phyloP scores from a whole-genome alignment of 2,888 invertebrate species.

The Trichogramma dendrolimi region DNA sequence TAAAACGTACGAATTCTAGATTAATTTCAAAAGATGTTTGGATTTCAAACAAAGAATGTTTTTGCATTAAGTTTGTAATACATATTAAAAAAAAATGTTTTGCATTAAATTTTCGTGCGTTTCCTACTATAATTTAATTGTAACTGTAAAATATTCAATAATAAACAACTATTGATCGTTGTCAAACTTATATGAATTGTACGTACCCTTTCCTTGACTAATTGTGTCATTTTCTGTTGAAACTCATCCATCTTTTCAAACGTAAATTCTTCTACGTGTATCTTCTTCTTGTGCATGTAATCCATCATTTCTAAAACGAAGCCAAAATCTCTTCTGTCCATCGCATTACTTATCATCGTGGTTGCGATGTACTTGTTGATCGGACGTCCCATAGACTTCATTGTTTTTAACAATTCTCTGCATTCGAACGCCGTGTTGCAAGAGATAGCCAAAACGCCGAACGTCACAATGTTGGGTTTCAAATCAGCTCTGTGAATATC shows the following conservation, averaged over 20 bases:
- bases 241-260: constrained; percentile 61
- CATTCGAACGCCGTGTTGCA: constrained; percentile 67
- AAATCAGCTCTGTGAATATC: constrained; percentile 55
- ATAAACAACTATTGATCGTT: no score
- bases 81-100: neutral
- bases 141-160: no score
- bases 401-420: constrained; percentile 63
- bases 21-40: no score
- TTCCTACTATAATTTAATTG: no score
- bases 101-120: no score
- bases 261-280: constrained; percentile 62
- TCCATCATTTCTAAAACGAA: constrained; percentile 70
- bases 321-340: constrained; percentile 58
- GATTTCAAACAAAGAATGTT: no score
- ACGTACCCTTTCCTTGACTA: constrained; percentile 34
- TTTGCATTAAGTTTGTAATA: no score
- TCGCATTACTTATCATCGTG: constrained; percentile 67
- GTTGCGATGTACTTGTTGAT: constrained; percentile 73
- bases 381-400: constrained; percentile 64
- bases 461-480: constrained; percentile 74
- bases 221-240: constrained; percentile 27
- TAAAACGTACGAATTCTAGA: no score
- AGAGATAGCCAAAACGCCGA: constrained; percentile 77
- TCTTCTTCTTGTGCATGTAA: constrained; percentile 58
- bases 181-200: no score